Conservation (phyloP, 2,888 invertebrate species). For the Cotesia congregata region DNA sequence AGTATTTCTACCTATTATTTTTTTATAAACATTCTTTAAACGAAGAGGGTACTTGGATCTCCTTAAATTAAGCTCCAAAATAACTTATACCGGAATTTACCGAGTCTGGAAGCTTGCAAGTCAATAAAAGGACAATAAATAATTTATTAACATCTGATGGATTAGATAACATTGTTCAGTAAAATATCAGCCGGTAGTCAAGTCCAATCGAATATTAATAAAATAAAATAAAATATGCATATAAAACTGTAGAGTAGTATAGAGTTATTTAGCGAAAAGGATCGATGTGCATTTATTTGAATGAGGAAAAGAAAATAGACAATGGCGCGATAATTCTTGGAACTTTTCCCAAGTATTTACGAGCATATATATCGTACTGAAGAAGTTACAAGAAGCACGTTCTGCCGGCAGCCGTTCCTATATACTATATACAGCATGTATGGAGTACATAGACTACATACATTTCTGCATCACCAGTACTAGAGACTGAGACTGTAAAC, state of each 20-base stretch:
- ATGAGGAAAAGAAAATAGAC: conserved; percentile 32
- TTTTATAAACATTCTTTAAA: too few relatives aligned
- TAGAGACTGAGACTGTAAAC: background rate
- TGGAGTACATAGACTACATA: conserved; percentile 6
- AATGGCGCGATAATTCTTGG: conserved; percentile 45
- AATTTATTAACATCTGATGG: background rate
- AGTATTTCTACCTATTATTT: too few relatives aligned
- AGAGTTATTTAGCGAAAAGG: conserved; percentile 11
- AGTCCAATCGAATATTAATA: background rate
- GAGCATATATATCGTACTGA: conserved; percentile 37
- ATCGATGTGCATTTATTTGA: conserved; percentile 26
- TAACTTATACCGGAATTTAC: too few relatives aligned
- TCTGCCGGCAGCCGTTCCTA: conserved; percentile 12
- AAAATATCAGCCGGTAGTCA: background rate
- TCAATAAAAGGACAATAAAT: too few relatives aligned
- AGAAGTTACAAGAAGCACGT: conserved; percentile 40
- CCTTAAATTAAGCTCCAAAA: too few relatives aligned
- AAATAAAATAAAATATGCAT: background rate
- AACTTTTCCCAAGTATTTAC: conserved; percentile 43
- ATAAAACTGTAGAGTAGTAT: background rate
- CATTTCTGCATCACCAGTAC: background rate
- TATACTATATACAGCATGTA: conserved; percentile 14
- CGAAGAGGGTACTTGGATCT: too few relatives aligned
- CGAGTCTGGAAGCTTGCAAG: too few relatives aligned
- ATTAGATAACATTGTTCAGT: background rate